Base-by-base conservation (phyloP, 1,140 invertebrate species). In the Dreissena polymorpha region DNA sequence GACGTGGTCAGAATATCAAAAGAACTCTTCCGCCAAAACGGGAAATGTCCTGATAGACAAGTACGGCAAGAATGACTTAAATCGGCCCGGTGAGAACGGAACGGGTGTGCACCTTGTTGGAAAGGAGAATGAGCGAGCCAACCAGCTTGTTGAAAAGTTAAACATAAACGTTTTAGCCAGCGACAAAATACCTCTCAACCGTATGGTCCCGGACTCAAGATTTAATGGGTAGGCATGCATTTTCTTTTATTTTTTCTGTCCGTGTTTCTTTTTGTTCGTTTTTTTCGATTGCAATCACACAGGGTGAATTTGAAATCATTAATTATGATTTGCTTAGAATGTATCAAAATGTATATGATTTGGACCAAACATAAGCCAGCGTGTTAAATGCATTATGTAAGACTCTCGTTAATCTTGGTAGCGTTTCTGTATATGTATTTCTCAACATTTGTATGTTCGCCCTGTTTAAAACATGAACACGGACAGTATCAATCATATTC, bases 181-280 rank as follows among this genome's bases (percentile, higher is more conserved):
- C 69, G 89, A 89, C 73, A 14, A 79, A 21, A 88, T 88, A 63
- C 84, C 89, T 12, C 67, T 89, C 5, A 88, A 89, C 70, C 84
- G 89, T 29, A 60, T 85, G 27, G 89, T 89, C 13, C 89, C 89
- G 0, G 89, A 89, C 69, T 84, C 89, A 2, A 83, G 89, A 57
- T 76, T 86, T 7, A 18, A 72, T 13, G 84, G 85, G 89, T 89
- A 85, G 75, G 86, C 86, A 71, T 67, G 18, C 63, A n/a, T 23
- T 39, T 57, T n/a, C 29, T 12, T 7, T 63, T 80, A 5, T 49
- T 51, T 2, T 72, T 72, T 5, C 49, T 69, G 16, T 39, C 2
- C 8, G 2, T 39, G 39, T 39, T 39, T 39, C 2, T 39, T 39
- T 39, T 39, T 39, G 2, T 39, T 39, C 8, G 39, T 39, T 8